Evolutionary conservation across 1,140 invertebrate species (phyloP).

Genomic region (Meloidogyne hapla): DNA sequence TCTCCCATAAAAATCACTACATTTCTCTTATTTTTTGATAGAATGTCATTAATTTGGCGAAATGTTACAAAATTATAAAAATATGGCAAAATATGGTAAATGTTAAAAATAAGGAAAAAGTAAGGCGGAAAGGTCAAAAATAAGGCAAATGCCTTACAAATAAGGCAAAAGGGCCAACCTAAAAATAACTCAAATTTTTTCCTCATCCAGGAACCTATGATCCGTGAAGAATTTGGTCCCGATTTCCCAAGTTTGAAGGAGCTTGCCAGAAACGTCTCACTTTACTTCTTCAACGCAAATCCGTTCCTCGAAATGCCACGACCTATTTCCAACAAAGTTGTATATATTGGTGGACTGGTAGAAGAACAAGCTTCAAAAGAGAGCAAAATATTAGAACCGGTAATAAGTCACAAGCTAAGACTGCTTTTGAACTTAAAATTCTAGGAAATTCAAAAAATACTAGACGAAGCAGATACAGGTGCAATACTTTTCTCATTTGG

Average conservation of each 20-base stretch:
- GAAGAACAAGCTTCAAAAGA: neutral
- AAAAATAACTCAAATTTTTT: too few species aligned
- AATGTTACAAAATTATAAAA: too few species aligned
- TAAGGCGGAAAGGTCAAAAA: too few species aligned
- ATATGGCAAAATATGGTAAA: too few species aligned
- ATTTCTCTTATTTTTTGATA: too few species aligned
- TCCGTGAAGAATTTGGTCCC: neutral
- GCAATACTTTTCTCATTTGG: conserved; percentile 45
- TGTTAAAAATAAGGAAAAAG: too few species aligned
- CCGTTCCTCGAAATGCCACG: conserved; percentile 37
- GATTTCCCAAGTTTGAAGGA: conserved; percentile 31
- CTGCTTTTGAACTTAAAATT: too few species aligned
- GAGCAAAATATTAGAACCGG: neutral
- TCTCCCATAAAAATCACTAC: too few species aligned
- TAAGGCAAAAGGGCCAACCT: too few species aligned
- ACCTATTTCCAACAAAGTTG: conserved; percentile 43
- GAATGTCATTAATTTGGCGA: too few species aligned
- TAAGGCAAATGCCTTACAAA: too few species aligned
- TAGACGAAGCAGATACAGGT: conserved; percentile 28
- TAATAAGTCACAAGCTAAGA: conserved; percentile 11
- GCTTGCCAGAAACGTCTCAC: conserved; percentile 23
- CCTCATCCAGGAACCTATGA: conserved; percentile 21
- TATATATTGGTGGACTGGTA: conserved; percentile 48
- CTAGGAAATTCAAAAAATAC: conserved; percentile 19
- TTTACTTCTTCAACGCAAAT: conserved; percentile 40